Conservation (phyloP, 2,797 vertebrate genomes). For the Merluccius polli region DNA sequence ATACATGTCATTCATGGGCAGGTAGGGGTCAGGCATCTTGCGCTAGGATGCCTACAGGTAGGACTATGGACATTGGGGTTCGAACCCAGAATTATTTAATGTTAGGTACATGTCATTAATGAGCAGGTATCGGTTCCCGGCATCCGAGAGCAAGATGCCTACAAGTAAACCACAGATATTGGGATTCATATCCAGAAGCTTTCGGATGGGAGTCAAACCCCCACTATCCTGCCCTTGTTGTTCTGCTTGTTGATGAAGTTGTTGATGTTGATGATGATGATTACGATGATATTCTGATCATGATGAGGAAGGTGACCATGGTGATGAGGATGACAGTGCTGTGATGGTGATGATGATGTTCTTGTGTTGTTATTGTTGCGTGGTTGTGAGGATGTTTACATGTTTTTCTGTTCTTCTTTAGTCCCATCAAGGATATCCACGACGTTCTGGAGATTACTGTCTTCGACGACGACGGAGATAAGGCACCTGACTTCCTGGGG, state of each 20-base stretch:
- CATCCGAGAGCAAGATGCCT: no score
- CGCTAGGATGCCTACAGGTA: neutral
- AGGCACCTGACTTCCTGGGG: slow-evolving; percentile 94
- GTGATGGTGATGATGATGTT: neutral
- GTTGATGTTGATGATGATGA: neutral
- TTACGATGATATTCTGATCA: neutral
- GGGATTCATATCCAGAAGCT: neutral
- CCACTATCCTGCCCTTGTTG: neutral
- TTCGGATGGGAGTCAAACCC: neutral
- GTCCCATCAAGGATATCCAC: slow-evolving; percentile 92
- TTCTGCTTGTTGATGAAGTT: neutral
- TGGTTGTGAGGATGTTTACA: neutral
- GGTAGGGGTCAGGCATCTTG: neutral
- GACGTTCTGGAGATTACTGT: slow-evolving; percentile 90
- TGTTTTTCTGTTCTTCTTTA: slow-evolving; percentile 50
- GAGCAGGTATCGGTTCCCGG: no score
- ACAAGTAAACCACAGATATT: no score
- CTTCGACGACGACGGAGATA: slow-evolving; percentile 97
- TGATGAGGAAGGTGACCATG: neutral
- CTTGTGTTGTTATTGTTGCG: neutral
- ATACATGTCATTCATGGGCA: neutral
- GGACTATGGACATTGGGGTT: neutral
- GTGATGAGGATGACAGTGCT: neutral
- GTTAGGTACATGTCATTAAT: no score
- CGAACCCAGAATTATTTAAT: no score